Percentiles rank a stretch among this genome's conserved stretches.
phyloP scores from a whole-genome alignment of 2,113 vertebrate genomes.

The Macquaria ambigua region DNA sequence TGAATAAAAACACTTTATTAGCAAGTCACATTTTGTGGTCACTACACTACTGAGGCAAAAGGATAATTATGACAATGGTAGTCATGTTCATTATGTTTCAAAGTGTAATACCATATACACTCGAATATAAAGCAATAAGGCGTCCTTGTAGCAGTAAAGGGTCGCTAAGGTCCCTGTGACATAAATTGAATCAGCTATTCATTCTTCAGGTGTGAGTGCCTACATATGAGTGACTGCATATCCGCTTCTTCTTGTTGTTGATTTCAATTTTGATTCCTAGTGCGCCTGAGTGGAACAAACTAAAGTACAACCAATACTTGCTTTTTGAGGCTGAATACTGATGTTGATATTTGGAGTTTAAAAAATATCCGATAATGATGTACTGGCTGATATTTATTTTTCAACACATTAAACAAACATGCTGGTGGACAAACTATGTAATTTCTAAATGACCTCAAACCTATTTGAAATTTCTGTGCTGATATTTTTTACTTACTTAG shows the following conservation, averaged over 20 bases:
- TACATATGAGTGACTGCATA: background rate
- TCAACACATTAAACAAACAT: no score
- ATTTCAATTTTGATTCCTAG: background rate
- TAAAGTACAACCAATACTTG: background rate
- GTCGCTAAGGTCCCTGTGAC: background rate
- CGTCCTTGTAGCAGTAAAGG: background rate
- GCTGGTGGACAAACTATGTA: background rate
- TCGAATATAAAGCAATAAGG: background rate
- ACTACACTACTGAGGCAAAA: background rate
- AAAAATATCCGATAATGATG: background rate
- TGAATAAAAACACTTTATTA: background rate
- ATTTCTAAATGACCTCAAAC: no score
- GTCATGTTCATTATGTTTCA: background rate
- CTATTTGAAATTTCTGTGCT: background rate
- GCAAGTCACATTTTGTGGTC: background rate
- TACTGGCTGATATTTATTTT: background rate
- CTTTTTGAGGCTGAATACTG: background rate
- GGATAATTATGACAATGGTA: background rate
- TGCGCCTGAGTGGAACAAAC: background rate
- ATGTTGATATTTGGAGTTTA: background rate
- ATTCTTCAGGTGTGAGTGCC: background rate
- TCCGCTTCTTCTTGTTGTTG: background rate
- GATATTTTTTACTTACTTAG: background rate
- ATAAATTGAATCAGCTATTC: background rate
- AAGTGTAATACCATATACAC: background rate